These are phyloP conservation scores for Athalia cordata DNA, from an alignment of 2,888 invertebrate genomes.

Conservation along the genomic window DNA sequence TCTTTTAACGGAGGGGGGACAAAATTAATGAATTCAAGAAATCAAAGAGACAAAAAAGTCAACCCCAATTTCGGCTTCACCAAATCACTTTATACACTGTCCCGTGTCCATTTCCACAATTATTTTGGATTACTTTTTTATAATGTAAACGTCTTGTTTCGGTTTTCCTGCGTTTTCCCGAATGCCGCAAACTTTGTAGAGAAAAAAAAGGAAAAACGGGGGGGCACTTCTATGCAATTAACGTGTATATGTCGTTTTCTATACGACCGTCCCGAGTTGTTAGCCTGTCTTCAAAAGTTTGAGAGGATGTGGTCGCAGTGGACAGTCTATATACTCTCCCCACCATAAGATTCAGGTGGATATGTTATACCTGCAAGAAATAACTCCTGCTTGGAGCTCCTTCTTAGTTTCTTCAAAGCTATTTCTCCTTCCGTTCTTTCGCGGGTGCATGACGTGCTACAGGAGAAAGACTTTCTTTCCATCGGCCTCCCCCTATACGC, in stretches of 20 bases:
- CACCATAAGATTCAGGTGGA: conserved; percentile 54
- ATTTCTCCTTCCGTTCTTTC: neutral
- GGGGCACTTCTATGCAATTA: neutral
- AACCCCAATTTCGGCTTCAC: neutral
- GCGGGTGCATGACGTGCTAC: conserved; percentile 51
- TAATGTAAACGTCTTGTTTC: neutral
- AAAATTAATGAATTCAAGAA: neutral
- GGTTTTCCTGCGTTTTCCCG: neutral
- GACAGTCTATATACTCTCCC: conserved; percentile 68
- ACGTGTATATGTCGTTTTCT: neutral
- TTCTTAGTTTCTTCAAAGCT: neutral
- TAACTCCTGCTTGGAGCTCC: neutral
- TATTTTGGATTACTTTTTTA: neutral
- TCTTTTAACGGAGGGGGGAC: neutral
- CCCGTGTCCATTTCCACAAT: conserved; percentile 37
- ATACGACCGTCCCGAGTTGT: conserved; percentile 49
- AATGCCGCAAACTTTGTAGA: neutral
- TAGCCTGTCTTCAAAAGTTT: conserved; percentile 62
- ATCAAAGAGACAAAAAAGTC: neutral
- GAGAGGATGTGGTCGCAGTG: conserved; percentile 63
- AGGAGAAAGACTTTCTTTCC: conserved; percentile 62
- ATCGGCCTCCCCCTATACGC: neutral
- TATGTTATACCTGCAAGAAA: neutral
- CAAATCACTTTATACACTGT: conserved; percentile 32
- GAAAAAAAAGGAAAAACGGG: neutral